Evolutionary conservation across 2,113 vertebrate species (phyloP), one percentile per base, ranked within the genome.

Genomic region (Sciurus niger): DNA sequence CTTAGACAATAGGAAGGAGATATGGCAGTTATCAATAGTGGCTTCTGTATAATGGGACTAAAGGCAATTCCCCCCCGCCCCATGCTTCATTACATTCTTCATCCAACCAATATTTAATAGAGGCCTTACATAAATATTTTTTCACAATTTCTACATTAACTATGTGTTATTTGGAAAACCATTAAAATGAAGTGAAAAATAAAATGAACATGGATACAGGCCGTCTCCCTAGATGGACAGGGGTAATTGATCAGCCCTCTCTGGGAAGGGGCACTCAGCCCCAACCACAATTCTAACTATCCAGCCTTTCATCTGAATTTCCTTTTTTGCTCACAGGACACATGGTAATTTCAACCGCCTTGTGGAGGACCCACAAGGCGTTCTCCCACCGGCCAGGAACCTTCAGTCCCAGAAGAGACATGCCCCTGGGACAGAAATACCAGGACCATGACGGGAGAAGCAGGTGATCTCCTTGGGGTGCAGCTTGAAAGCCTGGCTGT

Each of bases 151-250:
- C 89, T 76, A 34, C 37, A 32, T 46, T 53, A 53, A 80, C 32
- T 30, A 17, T 40, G 18, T 53, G 30, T 80, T 88, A 60, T 94
- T 72, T 90, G 82, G 74, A 60, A 89, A 95, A 40, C 43, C 32
- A 76, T 9, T 37, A 63, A 74, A 74, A 78, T 58, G n/a, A 68
- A 76, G 65, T 48, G 60, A 89, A 78, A 89, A 86, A 51, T 94
- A 67, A 91, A 96, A 32, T 48, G 32, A 85, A 89, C 60, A 22
- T 48, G 76, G 78, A 63, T 43, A 55, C 74, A 84, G 89, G 8
- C 37, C 68, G 10, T 73, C 84, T 46, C 7, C 65, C 58, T 46
- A 11, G 34, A 58, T n/a, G n/a, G 67, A 22, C 34, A 18, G 73
- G 40, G 32, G 32, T 34, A 43, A 63, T 4, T n/a, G 55, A 34